A percentile compares a stretch with the other conserved stretches of the same genome.
These are phyloP conservation scores for Nomada fabriciana DNA, from an alignment of 2,888 invertebrate genomes.

Conservation along the genomic window DNA sequence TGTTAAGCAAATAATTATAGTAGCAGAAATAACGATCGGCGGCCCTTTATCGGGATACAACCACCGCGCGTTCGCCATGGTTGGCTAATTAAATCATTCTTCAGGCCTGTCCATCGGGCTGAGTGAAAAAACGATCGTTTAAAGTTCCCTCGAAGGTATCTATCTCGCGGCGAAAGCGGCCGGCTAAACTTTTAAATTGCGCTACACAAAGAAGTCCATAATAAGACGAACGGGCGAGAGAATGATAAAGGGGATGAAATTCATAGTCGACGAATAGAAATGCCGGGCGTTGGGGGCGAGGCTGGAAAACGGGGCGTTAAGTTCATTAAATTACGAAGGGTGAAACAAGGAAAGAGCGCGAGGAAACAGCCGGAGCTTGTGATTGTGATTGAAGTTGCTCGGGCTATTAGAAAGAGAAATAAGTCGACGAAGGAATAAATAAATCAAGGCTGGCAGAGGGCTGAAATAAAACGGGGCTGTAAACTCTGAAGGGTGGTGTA, in stretches of 20 bases:
- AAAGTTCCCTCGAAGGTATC: slow-evolving; percentile 44
- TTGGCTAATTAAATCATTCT: slow-evolving; percentile 56
- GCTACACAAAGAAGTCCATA: slow-evolving; percentile 62
- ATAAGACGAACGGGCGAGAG: slow-evolving; percentile 48
- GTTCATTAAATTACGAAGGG: slow-evolving; percentile 63
- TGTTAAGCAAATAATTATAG: too few species aligned
- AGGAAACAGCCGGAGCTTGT: slow-evolving; percentile 3
- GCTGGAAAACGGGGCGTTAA: slow-evolving; percentile 35
- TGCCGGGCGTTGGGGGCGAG: not conserved
- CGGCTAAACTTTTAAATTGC: slow-evolving; percentile 66
- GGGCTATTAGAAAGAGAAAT: slow-evolving; percentile 8
- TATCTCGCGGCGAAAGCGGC: slow-evolving; percentile 27
- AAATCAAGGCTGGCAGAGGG: slow-evolving; percentile 2
- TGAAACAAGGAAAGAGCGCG: slow-evolving; percentile 32
- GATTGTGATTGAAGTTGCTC: slow-evolving; percentile 48
- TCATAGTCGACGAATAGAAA: slow-evolving; percentile 40
- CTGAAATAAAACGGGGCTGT: not conserved
- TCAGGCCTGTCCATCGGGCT: slow-evolving; percentile 24
- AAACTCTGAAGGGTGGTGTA: not conserved
- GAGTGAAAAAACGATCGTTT: slow-evolving; percentile 53
- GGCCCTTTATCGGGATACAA: not conserved
- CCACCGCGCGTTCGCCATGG: not conserved
- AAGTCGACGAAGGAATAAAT: slow-evolving; percentile 36
- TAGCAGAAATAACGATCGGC: not conserved
- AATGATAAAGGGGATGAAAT: slow-evolving; percentile 23